Evolutionary conservation across 2,888 invertebrate genomes (phyloP), one percentile per base, ranked within the genome.

Genomic region (Sinodicranocentrus sp.): DNA sequence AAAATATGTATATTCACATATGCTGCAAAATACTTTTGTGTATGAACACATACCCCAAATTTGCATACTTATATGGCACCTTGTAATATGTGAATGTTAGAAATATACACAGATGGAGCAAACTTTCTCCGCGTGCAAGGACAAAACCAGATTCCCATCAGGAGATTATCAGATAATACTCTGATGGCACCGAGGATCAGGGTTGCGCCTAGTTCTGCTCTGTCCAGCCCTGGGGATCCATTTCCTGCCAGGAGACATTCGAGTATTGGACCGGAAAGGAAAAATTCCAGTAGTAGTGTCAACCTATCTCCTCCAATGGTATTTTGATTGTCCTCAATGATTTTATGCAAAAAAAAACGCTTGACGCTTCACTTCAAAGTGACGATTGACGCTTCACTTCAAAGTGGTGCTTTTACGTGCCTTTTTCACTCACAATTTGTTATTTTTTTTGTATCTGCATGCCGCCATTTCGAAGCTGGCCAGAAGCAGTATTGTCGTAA

Each of bases 121-220:
- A 96, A 97, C 91, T 96, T 96, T 92, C 92, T 97, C 90, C 94
- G 96, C 79, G 97, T 97, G 39, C 94, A 94, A 84, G 94, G 92
- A 90, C 94, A 95, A 86, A 91, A 92, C 6, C 88, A 87, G 70
- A 95, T 96, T 90, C 95, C 96, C 71, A 96, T 94, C 90, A 94
- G 97, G 73, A 94, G 97, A 71, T 93, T 97, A 76, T 97, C 97
- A 25, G 97, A 97, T 91, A 97, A 97, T 90, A 96, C 97, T 65
- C 92, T 97, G 90, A 96, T 96, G 95, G 95, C 95, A 86, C 96
- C 97, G 44, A 96, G 96, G 91, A 96, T 96, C 88, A 94, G 95
- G 72, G 94, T 97, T 84, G 96, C 96, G 0, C 96, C 96, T 10
- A 97, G 96, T 17, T 96, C 96, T 90, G 95, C 96, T 13, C 96